Conservation (phyloP, 1,140 invertebrate species). For the Tenebrio molitor region DNA sequence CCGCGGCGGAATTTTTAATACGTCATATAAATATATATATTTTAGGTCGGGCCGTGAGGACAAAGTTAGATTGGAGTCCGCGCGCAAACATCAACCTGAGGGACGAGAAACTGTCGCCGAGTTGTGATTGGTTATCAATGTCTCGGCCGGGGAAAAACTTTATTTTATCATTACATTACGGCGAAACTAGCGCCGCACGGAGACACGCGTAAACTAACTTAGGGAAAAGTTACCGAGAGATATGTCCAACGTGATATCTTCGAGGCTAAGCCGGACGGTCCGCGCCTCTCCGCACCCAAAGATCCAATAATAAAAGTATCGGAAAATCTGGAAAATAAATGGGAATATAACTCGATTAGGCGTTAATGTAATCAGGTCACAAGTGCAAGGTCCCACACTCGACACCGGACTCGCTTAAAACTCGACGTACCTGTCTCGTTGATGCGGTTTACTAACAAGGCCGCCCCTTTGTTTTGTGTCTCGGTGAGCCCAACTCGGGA, state of each 20-base stretch:
- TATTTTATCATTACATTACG: conserved; percentile 50
- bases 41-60: not conserved
- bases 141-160: conserved; percentile 44
- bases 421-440: no score
- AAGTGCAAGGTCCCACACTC: no score
- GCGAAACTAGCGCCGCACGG: not conserved
- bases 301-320: no score
- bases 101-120: conserved; percentile 41
- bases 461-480: no score
- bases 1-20: conserved; percentile 38
- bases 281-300: no score
- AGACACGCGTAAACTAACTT: conserved; percentile 45
- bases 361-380: no score
- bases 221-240: conserved; percentile 44
- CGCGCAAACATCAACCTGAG: conserved; percentile 25
- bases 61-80: conserved; percentile 50
- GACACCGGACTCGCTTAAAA: no score
- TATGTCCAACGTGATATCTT: conserved; percentile 42
- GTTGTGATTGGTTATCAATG: conserved; percentile 51
- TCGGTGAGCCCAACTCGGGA: no score
- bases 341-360: no score
- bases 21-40: conserved; percentile 40
- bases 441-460: no score
- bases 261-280: no score
- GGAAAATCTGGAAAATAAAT: no score